These are phyloP conservation scores for Dendrocincla tyrannina DNA, from an alignment of 2,797 vertebrate species.

Conservation along the genomic window DNA sequence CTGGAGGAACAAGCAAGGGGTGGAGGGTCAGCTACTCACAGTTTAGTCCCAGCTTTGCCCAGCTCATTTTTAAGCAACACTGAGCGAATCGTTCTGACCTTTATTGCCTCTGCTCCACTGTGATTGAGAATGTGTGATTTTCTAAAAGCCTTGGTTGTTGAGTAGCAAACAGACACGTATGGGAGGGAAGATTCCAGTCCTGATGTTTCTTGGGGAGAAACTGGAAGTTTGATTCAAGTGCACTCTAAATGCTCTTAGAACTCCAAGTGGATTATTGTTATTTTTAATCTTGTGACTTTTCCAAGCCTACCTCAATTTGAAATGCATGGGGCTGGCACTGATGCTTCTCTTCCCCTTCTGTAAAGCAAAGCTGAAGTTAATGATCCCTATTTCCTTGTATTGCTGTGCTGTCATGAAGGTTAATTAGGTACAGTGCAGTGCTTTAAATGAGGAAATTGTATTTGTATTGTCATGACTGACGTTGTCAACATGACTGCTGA, in stretches of 20 bases:
- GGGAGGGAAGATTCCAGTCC: neutral
- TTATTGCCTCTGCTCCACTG: neutral
- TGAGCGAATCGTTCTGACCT: neutral
- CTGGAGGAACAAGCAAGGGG: neutral
- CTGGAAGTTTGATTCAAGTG: slow-evolving; percentile 3
- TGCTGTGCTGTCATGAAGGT: slow-evolving; percentile 37
- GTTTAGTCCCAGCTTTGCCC: neutral
- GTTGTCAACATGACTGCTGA: neutral
- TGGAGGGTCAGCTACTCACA: neutral
- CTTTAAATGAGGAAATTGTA: slow-evolving; percentile 11
- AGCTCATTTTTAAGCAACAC: slow-evolving; percentile 25
- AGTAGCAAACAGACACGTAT: neutral
- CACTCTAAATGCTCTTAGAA: neutral
- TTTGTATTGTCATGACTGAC: neutral
- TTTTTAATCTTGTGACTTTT: slow-evolving; percentile 46
- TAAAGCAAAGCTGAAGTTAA: slow-evolving; percentile 47
- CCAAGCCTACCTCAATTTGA: neutral
- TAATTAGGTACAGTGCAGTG: slow-evolving; percentile 40
- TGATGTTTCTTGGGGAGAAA: neutral
- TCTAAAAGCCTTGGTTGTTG: slow-evolving; percentile 10
- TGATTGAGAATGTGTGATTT: neutral
- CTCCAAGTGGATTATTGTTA: slow-evolving; percentile 10
- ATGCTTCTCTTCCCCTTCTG: slow-evolving; percentile 7
- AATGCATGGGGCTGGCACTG: neutral
- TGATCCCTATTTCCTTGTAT: slow-evolving; percentile 49